These are phyloP conservation scores for Petrolisthes manimaculis DNA, from an alignment of 2,888 invertebrate genomes.

Conservation along the genomic window DNA sequence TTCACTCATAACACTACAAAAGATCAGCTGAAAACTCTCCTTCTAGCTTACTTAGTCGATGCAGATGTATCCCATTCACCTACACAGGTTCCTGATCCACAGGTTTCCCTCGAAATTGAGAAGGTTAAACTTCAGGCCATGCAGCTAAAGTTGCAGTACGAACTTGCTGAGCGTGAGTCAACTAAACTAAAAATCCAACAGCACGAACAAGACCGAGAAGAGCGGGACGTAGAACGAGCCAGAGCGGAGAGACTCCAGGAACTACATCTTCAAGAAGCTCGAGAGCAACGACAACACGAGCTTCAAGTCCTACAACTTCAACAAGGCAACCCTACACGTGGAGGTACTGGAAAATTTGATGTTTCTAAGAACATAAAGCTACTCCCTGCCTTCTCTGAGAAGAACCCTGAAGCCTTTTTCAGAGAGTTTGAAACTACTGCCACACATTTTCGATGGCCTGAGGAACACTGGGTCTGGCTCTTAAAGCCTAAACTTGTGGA, in stretches of 20 bases:
- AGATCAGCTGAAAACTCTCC: background rate
- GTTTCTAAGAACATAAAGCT: conserved; percentile 16
- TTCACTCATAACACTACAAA: background rate
- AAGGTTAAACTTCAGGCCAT: conserved; percentile 14
- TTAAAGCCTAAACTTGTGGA: conserved; percentile 13
- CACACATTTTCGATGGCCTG: conserved; percentile 14
- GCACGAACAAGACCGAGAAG: background rate
- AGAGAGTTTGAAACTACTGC: conserved; percentile 26
- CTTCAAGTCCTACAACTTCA: conserved; percentile 5
- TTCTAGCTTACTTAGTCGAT: background rate
- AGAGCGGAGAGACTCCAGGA: background rate
- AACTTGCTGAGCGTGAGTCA: conserved; percentile 13
- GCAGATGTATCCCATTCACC: background rate
- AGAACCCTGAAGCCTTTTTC: conserved; percentile 18
- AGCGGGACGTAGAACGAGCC: background rate
- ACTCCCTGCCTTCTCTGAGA: conserved; percentile 2
- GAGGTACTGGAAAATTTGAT: conserved; percentile 3
- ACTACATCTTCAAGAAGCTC: background rate
- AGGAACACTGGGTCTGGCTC: conserved; percentile 27
- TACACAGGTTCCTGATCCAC: background rate
- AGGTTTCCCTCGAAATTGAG: background rate
- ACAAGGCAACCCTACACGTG: background rate
- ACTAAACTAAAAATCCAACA: background rate
- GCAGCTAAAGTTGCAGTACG: conserved; percentile 9
- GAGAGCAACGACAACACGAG: background rate